phyloP scores from a whole-genome alignment of 1,140 invertebrate species.

The Philotrypesis tridentata region DNA sequence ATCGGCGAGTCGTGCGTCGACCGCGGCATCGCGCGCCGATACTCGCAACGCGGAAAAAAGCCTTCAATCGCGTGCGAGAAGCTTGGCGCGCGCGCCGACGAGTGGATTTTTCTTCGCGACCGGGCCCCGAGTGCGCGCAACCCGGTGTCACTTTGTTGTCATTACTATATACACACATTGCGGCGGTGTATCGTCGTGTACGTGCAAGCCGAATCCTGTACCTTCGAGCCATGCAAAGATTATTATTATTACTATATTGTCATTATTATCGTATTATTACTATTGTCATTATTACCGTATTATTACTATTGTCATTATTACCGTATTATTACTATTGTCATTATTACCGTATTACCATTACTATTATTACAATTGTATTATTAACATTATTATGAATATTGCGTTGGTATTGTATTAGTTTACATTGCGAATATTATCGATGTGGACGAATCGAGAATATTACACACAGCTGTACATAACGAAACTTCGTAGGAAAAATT shows the following conservation, averaged over 20 bases:
- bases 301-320: conserved; percentile 10
- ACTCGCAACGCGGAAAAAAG: too few species aligned
- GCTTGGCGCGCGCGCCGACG: too few species aligned
- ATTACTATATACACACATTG: neutral
- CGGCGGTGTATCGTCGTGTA: too few species aligned
- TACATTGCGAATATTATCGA: conserved; percentile 19
- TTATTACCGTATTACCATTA: conserved; percentile 10
- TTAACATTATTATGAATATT: too few species aligned
- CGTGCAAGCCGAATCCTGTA: too few species aligned
- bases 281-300: conserved; percentile 10
- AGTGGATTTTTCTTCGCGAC: too few species aligned
- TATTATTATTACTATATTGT: conserved; percentile 29
- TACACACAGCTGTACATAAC: conserved; percentile 38
- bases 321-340: neutral
- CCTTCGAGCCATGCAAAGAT: conserved; percentile 25
- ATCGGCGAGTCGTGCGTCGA: too few species aligned
- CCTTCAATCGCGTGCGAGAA: too few species aligned
- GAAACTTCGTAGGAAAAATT: neutral
- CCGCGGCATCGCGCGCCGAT: too few species aligned
- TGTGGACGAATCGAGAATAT: conserved; percentile 10
- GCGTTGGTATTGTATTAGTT: too few species aligned
- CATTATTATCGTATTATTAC: conserved; percentile 35
- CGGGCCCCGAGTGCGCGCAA: neutral
- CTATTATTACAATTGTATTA: conserved; percentile 1
- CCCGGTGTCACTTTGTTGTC: conserved; percentile 15